These are phyloP conservation scores for Saguinus midas DNA, from an alignment of 2,113 vertebrate species.

Conservation along the genomic window DNA sequence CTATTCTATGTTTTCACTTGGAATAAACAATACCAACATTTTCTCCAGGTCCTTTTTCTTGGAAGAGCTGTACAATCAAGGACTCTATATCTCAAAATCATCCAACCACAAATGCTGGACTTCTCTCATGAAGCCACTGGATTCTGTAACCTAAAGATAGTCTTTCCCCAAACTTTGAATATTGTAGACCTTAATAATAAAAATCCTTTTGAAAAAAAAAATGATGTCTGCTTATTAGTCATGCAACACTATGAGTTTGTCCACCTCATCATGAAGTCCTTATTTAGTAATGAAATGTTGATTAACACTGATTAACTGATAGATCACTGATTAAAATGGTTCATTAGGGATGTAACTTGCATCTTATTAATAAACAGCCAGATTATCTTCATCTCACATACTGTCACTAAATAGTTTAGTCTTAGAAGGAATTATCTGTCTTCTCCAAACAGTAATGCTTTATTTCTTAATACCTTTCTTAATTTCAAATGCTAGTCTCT, in stretches of 20 bases:
- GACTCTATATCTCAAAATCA: background rate
- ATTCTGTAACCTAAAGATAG: background rate
- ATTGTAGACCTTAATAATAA: background rate
- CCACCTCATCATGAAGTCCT: constrained; percentile 69
- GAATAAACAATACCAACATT: background rate
- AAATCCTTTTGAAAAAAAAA: constrained; percentile 10
- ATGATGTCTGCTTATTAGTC: constrained; percentile 54
- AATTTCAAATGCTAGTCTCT: constrained; percentile 9
- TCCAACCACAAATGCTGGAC: background rate
- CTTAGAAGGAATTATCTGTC: constrained; percentile 39
- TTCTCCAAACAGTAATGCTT: constrained; percentile 7
- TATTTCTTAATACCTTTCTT: constrained; percentile 32
- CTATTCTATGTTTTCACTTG: background rate
- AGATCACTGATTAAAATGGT: constrained; percentile 76
- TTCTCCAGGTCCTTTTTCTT: background rate
- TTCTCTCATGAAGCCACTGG: background rate
- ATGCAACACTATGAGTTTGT: constrained; percentile 69
- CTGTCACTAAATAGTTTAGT: constrained; percentile 66
- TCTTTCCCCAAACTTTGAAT: background rate
- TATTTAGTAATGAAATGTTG: constrained; percentile 73
- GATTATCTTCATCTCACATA: constrained; percentile 69
- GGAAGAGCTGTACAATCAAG: background rate
- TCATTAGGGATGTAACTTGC: constrained; percentile 74
- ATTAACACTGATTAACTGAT: constrained; percentile 80
- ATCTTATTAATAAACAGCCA: constrained; percentile 78